A percentile compares a stretch with the other conserved stretches of the same genome.
Conservation (phyloP, 2,797 vertebrate genomes). For the Sciaenops ocellatus region DNA sequence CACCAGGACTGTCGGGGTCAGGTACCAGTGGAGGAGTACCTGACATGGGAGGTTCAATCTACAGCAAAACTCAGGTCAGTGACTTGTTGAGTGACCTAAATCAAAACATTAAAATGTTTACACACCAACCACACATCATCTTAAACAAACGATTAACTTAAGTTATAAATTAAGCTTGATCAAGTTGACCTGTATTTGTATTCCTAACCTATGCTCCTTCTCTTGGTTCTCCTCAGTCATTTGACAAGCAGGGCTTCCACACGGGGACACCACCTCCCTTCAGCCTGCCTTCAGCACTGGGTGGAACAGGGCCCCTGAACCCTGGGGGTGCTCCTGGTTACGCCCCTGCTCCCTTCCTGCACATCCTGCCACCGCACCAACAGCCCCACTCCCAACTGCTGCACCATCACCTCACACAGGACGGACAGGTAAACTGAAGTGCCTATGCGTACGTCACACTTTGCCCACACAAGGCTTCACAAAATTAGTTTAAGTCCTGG, state of each 20-base stretch:
- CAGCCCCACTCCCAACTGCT: slow-evolving; percentile 97
- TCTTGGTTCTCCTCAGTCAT: slow-evolving; percentile 82
- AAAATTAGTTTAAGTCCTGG: not conserved
- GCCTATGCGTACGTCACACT: not conserved
- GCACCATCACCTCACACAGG: slow-evolving; percentile 96
- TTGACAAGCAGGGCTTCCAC: slow-evolving; percentile 98
- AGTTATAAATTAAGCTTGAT: not conserved
- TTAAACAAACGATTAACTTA: not conserved
- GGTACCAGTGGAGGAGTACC: slow-evolving; percentile 90
- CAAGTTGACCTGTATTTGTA: not conserved
- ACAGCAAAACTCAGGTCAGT: slow-evolving; percentile 95
- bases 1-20: slow-evolving; percentile 83
- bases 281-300: slow-evolving; percentile 94
- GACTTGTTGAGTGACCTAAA: not conserved
- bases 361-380: slow-evolving; percentile 95
- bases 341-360: slow-evolving; percentile 92
- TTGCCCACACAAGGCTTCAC: not conserved
- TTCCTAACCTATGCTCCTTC: not conserved
- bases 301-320: slow-evolving; percentile 92
- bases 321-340: slow-evolving; percentile 92
- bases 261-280: slow-evolving; percentile 94
- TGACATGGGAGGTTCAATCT: slow-evolving; percentile 94
- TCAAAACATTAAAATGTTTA: not conserved
- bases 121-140: too few relatives aligned
- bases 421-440: slow-evolving; percentile 89